phyloP scores from a whole-genome alignment of 1,140 invertebrate genomes.

The Brevipalpus yothersi region DNA sequence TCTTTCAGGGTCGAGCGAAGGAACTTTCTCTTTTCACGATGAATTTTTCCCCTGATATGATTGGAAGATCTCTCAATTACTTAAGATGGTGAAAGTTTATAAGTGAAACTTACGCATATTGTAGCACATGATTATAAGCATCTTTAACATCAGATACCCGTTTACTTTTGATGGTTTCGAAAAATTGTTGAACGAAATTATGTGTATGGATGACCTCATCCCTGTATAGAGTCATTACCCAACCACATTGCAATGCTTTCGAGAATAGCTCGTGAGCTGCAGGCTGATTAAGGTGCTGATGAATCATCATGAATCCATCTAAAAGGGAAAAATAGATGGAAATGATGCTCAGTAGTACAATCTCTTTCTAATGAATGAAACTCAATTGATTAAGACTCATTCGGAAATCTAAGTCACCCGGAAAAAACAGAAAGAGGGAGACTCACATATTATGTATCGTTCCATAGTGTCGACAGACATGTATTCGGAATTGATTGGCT shows the following conservation, averaged over 20 bases:
- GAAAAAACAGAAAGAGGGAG: background rate
- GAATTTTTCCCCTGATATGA: slow-evolving; percentile 37
- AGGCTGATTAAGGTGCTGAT: slow-evolving; percentile 44
- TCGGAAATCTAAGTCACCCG: background rate
- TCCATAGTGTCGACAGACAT: slow-evolving; percentile 82
- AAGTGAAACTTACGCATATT: slow-evolving; percentile 37
- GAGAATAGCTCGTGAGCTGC: slow-evolving; percentile 68
- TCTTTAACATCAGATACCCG: slow-evolving; percentile 81
- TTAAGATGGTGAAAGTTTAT: background rate
- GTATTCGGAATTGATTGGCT: slow-evolving; percentile 64
- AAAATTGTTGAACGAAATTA: slow-evolving; percentile 69
- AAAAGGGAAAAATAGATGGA: slow-evolving; percentile 14
- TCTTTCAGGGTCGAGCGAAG: slow-evolving; percentile 83
- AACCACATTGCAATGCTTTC: slow-evolving; percentile 65
- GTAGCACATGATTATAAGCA: slow-evolving; percentile 61
- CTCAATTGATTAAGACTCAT: no score
- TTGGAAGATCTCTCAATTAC: background rate
- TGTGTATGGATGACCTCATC: slow-evolving; percentile 95
- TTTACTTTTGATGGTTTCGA: slow-evolving; percentile 88
- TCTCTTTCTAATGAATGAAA: background rate
- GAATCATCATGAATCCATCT: slow-evolving; percentile 72
- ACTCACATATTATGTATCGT: slow-evolving; percentile 72
- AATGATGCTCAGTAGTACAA: background rate
- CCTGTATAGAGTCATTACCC: slow-evolving; percentile 78
- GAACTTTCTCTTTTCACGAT: slow-evolving; percentile 86